A percentile compares a stretch with the other conserved stretches of the same genome.
Evolutionary conservation across 2,113 vertebrate genomes (phyloP).

Genomic region (Brachypteracias leptosomus): DNA sequence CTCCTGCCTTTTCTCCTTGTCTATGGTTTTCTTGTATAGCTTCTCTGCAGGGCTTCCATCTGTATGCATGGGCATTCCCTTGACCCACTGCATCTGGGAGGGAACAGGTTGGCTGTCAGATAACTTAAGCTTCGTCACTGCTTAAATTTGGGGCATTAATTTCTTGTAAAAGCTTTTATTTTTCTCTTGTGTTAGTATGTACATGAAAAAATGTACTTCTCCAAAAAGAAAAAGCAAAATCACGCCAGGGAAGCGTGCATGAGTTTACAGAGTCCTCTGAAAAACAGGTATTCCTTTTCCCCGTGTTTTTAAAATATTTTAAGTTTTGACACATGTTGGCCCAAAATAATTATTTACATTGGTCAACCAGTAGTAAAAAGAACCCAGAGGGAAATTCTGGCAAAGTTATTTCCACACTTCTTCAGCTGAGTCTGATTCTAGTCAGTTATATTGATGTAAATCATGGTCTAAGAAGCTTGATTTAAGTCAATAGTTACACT

Average conservation of each 20-base stretch:
- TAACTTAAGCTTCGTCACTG: background rate
- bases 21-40: accelerated
- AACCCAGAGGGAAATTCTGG: constrained; percentile 35
- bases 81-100: background rate
- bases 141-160: background rate
- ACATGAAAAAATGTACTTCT: background rate
- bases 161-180: background rate
- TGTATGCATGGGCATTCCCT: background rate
- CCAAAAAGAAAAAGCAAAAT: background rate
- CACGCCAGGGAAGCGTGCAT: background rate
- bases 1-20: background rate
- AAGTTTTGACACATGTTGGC: constrained; percentile 14
- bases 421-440: constrained; percentile 32
- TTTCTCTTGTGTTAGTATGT: background rate
- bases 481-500: constrained; percentile 60
- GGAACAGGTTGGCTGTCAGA: background rate
- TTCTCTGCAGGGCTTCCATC: background rate
- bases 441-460: constrained; percentile 34
- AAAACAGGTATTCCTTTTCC: constrained; percentile 20
- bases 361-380: constrained; percentile 47
- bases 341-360: constrained; percentile 63
- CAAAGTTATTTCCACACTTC: constrained; percentile 15
- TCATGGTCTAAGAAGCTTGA: constrained; percentile 33
- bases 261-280: background rate
- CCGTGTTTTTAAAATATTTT: constrained; percentile 22